Evolutionary conservation across 2,888 invertebrate genomes (phyloP), one percentile per base, ranked within the genome.

Genomic region (Pediacus dermestoides): DNA sequence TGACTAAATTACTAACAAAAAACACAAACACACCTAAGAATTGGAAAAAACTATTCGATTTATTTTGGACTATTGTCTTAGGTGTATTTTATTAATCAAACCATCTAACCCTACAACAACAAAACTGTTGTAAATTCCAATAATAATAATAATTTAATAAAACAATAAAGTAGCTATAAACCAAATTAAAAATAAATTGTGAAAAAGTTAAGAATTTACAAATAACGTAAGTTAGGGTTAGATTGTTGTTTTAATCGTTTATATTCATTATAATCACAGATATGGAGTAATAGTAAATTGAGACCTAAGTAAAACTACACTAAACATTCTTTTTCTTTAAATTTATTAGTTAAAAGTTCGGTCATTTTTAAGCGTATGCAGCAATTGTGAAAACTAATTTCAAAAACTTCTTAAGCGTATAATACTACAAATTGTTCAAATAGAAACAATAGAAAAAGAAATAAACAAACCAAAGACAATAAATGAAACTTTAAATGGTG

Each of bases 401-500:
- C 46, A 48, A 49, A 51, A 51, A 48, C 46, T 47, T 46, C 44
- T 43, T 55, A 54, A 53, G 53, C 52, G 55, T 51, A 54, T 48
- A 52, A 54, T 54, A 54, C 51, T 52, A 52, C 34, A 21, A 33
- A 28, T 16, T n/a, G n/a, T n/a, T n/a, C n/a, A n/a, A n/a, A n/a
- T n/a, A n/a, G n/a, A n/a, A n/a, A n/a, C n/a, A n/a, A n/a, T n/a
- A n/a, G n/a, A n/a, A n/a, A n/a, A n/a, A n/a, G n/a, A n/a, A n/a
- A 34, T 34, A 30, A 38, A 31, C 37, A 34, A 39, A 39, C 34
- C 45, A 45, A 40, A 46, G 40, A 46, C 34, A 37, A 46, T 38
- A 37, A 37, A 34, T n/a, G n/a, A n/a, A n/a, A n/a, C n/a, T n/a
- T n/a, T n/a, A n/a, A n/a, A n/a, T n/a, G n/a, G n/a, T n/a, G n/a